Conservation (phyloP, 2,888 invertebrate species). For the Camptogramma bilineatum region DNA sequence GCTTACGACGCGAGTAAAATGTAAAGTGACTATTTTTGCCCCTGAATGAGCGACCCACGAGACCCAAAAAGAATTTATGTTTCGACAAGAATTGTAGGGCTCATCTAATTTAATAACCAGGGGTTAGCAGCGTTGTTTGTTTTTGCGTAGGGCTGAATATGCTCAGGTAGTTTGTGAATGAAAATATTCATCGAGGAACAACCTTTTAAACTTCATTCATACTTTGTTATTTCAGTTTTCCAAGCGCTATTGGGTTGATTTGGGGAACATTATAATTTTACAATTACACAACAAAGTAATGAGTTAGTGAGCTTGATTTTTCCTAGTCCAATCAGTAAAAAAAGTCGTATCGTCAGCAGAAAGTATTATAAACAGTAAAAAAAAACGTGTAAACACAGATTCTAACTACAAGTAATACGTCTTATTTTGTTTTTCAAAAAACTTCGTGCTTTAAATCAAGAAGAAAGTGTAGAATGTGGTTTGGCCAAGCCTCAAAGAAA, state of each 20-base stretch:
- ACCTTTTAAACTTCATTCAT: neutral
- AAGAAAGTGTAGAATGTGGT: slow-evolving; percentile 7
- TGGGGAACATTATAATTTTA: neutral
- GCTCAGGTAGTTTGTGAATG: neutral
- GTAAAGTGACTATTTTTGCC: slow-evolving; percentile 66
- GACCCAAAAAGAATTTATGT: slow-evolving; percentile 41
- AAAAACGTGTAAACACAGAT: too few species aligned
- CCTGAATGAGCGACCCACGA: slow-evolving; percentile 47
- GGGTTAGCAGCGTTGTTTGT: slow-evolving; percentile 33
- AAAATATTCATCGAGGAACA: neutral
- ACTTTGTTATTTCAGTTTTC: neutral
- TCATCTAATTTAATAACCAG: slow-evolving; percentile 42
- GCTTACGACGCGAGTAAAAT: slow-evolving; percentile 70
- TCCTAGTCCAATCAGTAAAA: too few species aligned
- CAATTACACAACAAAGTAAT: too few species aligned
- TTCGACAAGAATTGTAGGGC: slow-evolving; percentile 47
- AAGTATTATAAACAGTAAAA: too few species aligned
- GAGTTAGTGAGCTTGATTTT: too few species aligned
- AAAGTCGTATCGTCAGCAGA: too few species aligned
- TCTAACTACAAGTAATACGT: too few species aligned
- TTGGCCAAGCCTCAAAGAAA: slow-evolving; percentile 44
- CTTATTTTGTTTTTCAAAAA: neutral
- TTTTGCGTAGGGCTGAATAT: slow-evolving; percentile 12
- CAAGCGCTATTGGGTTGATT: neutral
- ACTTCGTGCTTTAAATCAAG: neutral